Base-by-base conservation (phyloP, 2,113 vertebrate genomes). In the Carollia perspicillata region DNA sequence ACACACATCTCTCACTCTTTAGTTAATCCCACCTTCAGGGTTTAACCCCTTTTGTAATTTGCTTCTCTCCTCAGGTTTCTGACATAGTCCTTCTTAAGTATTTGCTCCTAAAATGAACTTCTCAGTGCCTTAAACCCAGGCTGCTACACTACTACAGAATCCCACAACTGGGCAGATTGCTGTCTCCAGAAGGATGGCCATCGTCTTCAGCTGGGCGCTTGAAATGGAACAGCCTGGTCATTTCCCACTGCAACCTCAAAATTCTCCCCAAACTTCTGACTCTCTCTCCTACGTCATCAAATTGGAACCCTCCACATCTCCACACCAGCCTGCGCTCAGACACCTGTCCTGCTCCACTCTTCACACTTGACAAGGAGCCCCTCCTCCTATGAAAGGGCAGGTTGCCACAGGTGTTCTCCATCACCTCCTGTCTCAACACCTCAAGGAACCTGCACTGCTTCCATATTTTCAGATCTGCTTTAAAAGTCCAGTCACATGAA, bases 21-120 rank as follows among this genome's bases (percentile, higher is more conserved):
- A 37, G 42, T 78, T 63, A n/a, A 0, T 12, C 8, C 63, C 47
- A 5, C 16, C 40, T 83, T 51, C 23, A 37, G 14, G 37, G 37
- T 90, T 79, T 74, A 93, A 90, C 16, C 12, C 4, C 20, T 75
- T 93, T 51, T n/a, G 40, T 60, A 60, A 42, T 53, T 85, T 44
- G 26, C 6, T 63, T 66, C 14, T 74, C 9, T 84, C 47, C 44
- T 86, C 22, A 8, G n/a, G 14, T 69, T 93, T 93, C 55, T 79
- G n/a, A 58, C 51, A 65, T 6, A 51, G 47, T 89, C 44, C 53
- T 91, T 63, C 37, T 8, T 77, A 78, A 89, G 47, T 47, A 47
- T 53, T 72, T 85, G 40, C 37, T 95, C 13, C 44, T 74, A 3
- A 72, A 53, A 63, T 40, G 18, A 85, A 92, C 26, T 83, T 89